Evolutionary conservation across 2,888 invertebrate genomes (phyloP).

Genomic region (Phyto melanocephala): DNA sequence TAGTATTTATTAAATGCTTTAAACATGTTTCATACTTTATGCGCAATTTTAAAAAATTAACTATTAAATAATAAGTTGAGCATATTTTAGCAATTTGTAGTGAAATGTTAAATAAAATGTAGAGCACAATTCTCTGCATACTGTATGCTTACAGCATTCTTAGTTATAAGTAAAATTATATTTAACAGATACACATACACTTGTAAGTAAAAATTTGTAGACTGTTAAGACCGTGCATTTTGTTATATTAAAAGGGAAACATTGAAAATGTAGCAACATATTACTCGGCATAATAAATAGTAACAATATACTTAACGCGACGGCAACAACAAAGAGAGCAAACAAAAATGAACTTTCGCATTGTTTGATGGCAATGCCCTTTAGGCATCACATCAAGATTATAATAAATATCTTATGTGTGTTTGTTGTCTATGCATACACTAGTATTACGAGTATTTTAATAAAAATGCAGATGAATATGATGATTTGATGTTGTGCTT

Average conservation of each 20-base stretch:
- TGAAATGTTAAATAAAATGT: no score
- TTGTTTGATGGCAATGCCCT: constrained; percentile 17
- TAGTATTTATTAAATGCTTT: no score
- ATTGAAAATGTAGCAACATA: constrained; percentile 24
- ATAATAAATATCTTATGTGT: not conserved
- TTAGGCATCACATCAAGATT: constrained; percentile 14
- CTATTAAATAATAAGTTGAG: no score
- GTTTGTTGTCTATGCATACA: not conserved
- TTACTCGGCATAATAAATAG: not conserved
- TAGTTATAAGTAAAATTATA: no score
- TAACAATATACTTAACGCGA: not conserved
- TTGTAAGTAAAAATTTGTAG: no score
- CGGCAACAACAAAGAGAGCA: not conserved
- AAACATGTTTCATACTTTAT: no score
- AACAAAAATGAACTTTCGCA: constrained; percentile 35
- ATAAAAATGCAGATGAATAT: not conserved
- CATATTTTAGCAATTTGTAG: no score
- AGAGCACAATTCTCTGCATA: no score
- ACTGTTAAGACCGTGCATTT: not conserved
- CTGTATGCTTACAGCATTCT: no score
- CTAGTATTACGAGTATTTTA: not conserved
- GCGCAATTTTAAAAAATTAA: no score
- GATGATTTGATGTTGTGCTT: not conserved
- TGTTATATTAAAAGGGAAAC: not conserved
- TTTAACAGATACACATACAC: no score